Percentiles rank a stretch among this genome's conserved stretches.
These are phyloP conservation scores for Eunapius fragilis DNA, from an alignment of 37 sponge, comb jelly and placozoan species.

Conservation along the genomic window DNA sequence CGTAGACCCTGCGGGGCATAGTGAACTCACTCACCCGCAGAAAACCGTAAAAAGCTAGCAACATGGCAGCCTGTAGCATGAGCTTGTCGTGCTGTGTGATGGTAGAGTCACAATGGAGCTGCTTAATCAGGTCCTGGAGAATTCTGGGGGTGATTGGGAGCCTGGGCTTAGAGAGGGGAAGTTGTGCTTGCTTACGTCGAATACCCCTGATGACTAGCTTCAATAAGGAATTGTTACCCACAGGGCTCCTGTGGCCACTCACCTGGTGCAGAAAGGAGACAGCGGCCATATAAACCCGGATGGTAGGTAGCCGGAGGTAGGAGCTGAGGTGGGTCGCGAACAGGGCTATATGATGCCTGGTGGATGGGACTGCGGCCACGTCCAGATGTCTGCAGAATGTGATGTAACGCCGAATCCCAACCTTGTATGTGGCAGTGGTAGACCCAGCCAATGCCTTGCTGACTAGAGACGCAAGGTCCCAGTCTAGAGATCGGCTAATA, in stretches of 20 bases:
- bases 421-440: constrained; percentile 18
- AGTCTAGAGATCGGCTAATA: not conserved
- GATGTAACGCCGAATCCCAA: constrained; percentile 17
- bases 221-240: constrained; percentile 3
- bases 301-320: constrained; percentile 1
- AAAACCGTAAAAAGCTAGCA: constrained; percentile 28
- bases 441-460: constrained; percentile 12
- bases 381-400: constrained; percentile 11
- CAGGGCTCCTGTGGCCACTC: constrained; percentile 5
- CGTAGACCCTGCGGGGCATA: not conserved
- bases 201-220: constrained; percentile 14
- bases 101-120: not conserved
- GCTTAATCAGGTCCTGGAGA: not conserved
- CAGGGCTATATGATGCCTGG: not conserved
- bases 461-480: not conserved
- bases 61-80: constrained; percentile 18
- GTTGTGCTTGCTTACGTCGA: constrained; percentile 4
- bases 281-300: constrained; percentile 42
- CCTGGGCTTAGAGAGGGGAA: not conserved
- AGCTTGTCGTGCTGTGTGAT: too few species aligned
- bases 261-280: constrained; percentile 8
- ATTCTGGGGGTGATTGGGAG: constrained; percentile 18
- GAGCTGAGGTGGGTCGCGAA: constrained; percentile 28
- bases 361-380: too few species aligned
- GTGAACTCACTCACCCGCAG: constrained; percentile 31